These are phyloP conservation scores for Axis porcinus DNA, from an alignment of 2,113 vertebrate genomes.

Conservation along the genomic window DNA sequence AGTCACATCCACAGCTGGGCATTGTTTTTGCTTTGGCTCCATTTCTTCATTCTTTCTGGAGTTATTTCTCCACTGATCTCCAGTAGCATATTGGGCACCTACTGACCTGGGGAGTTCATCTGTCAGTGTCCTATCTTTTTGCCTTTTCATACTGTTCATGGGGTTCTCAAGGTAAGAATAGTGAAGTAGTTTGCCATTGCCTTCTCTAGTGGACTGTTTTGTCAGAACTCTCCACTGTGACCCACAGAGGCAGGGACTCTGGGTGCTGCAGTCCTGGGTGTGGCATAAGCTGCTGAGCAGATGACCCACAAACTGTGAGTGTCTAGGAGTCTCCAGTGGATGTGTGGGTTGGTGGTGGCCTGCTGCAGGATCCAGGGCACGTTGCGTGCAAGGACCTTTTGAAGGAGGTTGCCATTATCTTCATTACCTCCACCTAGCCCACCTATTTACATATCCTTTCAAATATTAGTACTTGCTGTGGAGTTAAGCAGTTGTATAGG, in stretches of 20 bases:
- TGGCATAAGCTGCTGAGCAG: neutral
- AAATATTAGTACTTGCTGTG: neutral
- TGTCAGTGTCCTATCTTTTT: neutral
- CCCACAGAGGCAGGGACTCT: neutral
- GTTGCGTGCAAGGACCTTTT: neutral
- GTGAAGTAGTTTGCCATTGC: neutral
- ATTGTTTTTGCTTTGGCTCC: neutral
- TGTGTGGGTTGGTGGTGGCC: accelerated
- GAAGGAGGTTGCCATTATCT: neutral
- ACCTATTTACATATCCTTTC: neutral
- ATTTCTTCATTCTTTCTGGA: neutral
- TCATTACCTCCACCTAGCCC: neutral
- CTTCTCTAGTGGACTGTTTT: neutral
- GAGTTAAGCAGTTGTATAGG: neutral
- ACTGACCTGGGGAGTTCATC: accelerated
- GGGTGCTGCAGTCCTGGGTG: neutral
- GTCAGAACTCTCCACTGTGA: neutral
- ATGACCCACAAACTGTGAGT: neutral
- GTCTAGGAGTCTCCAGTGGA: neutral
- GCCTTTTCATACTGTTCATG: neutral
- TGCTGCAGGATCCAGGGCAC: neutral
- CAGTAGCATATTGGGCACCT: neutral
- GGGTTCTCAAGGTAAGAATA: neutral
- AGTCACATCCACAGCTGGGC: neutral
- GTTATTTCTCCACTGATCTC: neutral